A percentile compares a stretch with the other conserved stretches of the same genome.
phyloP scores from a whole-genome alignment of 2,888 invertebrate species.

The Allacma fusca region DNA sequence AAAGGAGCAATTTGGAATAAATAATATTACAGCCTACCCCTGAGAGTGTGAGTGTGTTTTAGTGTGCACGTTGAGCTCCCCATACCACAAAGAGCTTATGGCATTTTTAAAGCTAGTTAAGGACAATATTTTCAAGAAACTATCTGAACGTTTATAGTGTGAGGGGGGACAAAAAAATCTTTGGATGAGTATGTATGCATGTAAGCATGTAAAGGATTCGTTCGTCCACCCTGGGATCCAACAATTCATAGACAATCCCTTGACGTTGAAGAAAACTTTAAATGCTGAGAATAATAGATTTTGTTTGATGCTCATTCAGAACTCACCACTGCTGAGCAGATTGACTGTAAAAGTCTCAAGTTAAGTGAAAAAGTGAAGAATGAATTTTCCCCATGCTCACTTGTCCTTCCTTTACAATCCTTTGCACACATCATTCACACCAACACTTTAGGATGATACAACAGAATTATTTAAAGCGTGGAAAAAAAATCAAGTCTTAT shows the following conservation, averaged over 20 bases:
- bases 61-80: background rate
- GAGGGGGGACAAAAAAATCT: too few relatives aligned
- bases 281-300: slow-evolving; percentile 3
- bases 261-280: background rate
- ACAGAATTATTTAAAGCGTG: slow-evolving; percentile 24
- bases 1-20: slow-evolving; percentile 27
- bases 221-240: too few relatives aligned
- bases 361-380: background rate
- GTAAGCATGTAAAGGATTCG: too few relatives aligned
- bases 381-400: slow-evolving; percentile 3
- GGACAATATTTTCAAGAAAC: too few relatives aligned
- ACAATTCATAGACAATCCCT: background rate
- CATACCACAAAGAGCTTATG: background rate
- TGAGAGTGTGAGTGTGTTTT: background rate
- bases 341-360: background rate
- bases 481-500: background rate
- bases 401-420: background rate
- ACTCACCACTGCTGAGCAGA: background rate
- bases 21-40: slow-evolving; percentile 2
- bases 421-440: background rate
- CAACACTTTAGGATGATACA: background rate
- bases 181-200: too few relatives aligned
- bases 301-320: background rate
- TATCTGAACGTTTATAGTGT: too few relatives aligned
- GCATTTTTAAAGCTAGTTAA: background rate